Conservation (phyloP, 2,113 vertebrate species). For the Tor tambroides region DNA sequence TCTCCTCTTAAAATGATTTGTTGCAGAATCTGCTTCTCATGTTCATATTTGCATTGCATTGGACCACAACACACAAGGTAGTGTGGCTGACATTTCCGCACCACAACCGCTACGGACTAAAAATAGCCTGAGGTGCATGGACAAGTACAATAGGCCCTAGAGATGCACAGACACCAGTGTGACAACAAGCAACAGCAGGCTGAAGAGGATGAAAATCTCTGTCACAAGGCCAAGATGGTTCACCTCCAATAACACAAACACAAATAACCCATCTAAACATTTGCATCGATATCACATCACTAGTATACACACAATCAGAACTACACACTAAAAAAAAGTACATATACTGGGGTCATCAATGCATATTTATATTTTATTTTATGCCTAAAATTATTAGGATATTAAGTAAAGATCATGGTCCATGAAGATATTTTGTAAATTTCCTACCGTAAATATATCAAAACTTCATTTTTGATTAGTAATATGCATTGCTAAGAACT, state of each 20-base stretch:
- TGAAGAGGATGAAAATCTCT: background rate
- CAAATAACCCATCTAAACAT: background rate
- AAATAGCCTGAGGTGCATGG: constrained; percentile 23
- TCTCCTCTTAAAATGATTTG: background rate
- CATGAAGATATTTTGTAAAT: too few relatives aligned
- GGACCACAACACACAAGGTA: background rate
- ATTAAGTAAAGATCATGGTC: too few relatives aligned
- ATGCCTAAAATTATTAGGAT: too few relatives aligned
- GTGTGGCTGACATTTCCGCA: constrained; percentile 16
- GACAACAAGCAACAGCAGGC: constrained; percentile 20
- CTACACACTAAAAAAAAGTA: background rate
- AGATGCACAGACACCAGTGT: background rate
- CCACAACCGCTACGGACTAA: background rate
- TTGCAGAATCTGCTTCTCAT: background rate
- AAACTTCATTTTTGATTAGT: too few relatives aligned
- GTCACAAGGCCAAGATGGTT: background rate
- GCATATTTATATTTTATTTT: too few relatives aligned
- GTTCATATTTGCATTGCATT: background rate
- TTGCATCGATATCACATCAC: background rate
- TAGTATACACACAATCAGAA: background rate
- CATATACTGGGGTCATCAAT: background rate
- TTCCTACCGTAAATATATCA: too few relatives aligned
- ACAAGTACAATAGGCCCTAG: background rate
- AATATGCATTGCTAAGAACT: too few relatives aligned
- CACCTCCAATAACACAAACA: background rate